A percentile compares a stretch with the other conserved stretches of the same genome.
phyloP scores from a whole-genome alignment of 92 coral and sea anemone genomes.

The Meandrina meandrites region DNA sequence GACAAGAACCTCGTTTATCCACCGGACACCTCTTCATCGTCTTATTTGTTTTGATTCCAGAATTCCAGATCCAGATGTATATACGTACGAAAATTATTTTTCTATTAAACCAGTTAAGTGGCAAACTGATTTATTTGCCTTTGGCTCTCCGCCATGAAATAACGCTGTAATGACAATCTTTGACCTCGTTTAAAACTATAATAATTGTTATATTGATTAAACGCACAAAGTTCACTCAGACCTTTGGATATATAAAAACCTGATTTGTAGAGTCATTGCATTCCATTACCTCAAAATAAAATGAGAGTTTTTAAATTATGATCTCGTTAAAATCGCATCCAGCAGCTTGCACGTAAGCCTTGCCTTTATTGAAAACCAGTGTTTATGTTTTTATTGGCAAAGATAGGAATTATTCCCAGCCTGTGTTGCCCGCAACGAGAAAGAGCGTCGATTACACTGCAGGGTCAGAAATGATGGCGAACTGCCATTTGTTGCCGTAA shows the following conservation, averaged over 20 bases:
- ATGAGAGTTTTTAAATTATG: background rate
- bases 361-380: background rate
- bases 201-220: too few species aligned
- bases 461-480: background rate
- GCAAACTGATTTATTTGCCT: background rate
- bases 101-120: background rate
- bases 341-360: background rate
- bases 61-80: slow-evolving; percentile 8
- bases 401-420: background rate
- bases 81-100: slow-evolving; percentile 1
- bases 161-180: background rate
- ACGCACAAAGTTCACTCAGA: background rate
- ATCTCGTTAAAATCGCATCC: background rate
- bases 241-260: background rate
- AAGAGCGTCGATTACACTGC: background rate
- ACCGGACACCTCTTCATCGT: background rate
- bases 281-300: too few species aligned
- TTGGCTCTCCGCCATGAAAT: slow-evolving; percentile 23
- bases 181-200: background rate
- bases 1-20: background rate
- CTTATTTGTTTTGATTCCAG: background rate
- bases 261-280: too few species aligned
- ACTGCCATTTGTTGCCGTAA: background rate
- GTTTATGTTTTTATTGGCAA: background rate
- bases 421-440: background rate